Evolutionary conservation across 2,888 invertebrate genomes (phyloP).

Genomic region (Carcina quercana): DNA sequence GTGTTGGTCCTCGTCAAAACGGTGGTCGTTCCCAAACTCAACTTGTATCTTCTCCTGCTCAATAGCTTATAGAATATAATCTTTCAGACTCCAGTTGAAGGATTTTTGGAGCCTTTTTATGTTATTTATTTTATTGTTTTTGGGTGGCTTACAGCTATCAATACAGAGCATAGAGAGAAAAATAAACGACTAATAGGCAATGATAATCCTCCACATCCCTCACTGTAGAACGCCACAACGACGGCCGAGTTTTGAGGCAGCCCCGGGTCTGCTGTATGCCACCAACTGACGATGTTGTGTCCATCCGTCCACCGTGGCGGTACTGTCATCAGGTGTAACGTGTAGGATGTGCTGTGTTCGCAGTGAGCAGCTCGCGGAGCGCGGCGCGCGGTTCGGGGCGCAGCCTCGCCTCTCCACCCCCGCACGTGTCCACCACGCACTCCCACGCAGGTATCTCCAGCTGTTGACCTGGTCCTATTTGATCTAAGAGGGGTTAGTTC

Average conservation of each 20-base stretch:
- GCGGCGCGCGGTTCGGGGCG: slow-evolving; percentile 13
- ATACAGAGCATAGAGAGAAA: no score
- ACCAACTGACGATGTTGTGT: neutral
- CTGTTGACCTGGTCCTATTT: neutral
- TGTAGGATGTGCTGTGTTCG: neutral
- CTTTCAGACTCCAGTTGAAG: neutral
- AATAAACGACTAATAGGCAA: no score
- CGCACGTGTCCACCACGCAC: slow-evolving; percentile 27
- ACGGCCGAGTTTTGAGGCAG: neutral
- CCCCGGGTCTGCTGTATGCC: neutral
- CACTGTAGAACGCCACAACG: neutral
- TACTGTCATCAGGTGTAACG: neutral
- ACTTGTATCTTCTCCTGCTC: neutral
- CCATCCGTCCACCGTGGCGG: neutral
- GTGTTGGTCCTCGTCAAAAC: neutral
- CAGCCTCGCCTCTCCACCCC: slow-evolving; percentile 23
- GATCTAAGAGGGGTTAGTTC: neutral
- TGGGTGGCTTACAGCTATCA: no score
- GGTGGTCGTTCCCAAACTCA: neutral
- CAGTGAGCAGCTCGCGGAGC: slow-evolving; percentile 47
- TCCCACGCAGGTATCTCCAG: slow-evolving; percentile 11
- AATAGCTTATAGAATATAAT: neutral
- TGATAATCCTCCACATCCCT: no score
- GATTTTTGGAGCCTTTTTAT: no score
- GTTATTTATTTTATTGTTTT: no score